phyloP scores from a whole-genome alignment of 1,140 invertebrate species.

The Hermetia illucens region DNA sequence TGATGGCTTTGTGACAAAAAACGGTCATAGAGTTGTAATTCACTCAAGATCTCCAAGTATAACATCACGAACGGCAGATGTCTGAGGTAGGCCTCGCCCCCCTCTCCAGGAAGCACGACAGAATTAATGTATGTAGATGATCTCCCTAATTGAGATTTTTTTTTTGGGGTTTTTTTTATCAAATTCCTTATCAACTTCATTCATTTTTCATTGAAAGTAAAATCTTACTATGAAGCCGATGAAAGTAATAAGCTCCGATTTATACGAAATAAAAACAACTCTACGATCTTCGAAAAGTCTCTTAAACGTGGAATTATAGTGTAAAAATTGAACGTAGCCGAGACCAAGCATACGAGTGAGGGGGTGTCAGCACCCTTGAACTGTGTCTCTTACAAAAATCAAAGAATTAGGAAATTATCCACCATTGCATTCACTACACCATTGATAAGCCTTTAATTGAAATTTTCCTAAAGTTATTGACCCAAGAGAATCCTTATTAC shows the following conservation, averaged over 20 bases:
- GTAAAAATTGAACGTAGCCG: too few relatives aligned
- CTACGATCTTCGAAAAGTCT: slow-evolving; percentile 9
- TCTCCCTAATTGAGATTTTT: background rate
- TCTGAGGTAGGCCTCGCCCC: slow-evolving; percentile 53
- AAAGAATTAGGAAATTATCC: too few relatives aligned
- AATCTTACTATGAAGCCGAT: slow-evolving; percentile 7
- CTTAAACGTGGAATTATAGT: slow-evolving; percentile 3
- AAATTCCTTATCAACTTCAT: slow-evolving; percentile 5
- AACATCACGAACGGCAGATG: slow-evolving; percentile 63
- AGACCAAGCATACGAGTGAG: too few relatives aligned
- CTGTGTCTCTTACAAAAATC: too few relatives aligned
- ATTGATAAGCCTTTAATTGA: too few relatives aligned
- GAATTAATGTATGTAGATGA: slow-evolving; percentile 16
- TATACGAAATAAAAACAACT: slow-evolving; percentile 10
- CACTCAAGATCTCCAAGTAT: slow-evolving; percentile 70
- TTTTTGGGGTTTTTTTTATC: background rate
- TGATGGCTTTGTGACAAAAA: slow-evolving; percentile 65
- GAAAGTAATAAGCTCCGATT: slow-evolving; percentile 9
- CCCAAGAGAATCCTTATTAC: too few relatives aligned
- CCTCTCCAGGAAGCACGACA: slow-evolving; percentile 35
- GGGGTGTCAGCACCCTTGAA: too few relatives aligned
- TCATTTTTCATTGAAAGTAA: slow-evolving; percentile 11
- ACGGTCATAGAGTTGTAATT: slow-evolving; percentile 78
- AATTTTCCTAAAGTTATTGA: too few relatives aligned
- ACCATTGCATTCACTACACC: too few relatives aligned